Evolutionary conservation across 2,797 vertebrate genomes (phyloP), one percentile per base, ranked within the genome.

Genomic region (Picus viridis): DNA sequence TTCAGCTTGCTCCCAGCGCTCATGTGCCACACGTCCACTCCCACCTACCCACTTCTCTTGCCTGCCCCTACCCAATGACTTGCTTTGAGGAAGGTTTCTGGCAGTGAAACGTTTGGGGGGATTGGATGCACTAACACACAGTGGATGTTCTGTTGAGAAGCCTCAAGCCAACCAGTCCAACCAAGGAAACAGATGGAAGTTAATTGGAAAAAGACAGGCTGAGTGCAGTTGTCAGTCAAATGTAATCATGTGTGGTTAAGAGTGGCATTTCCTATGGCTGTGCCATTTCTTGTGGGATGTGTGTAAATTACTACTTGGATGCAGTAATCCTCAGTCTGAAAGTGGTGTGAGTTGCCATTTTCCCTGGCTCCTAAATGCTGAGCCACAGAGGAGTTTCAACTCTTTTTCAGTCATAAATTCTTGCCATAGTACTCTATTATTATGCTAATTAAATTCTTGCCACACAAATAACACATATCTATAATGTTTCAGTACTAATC

Each of bases 211-310:
- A 94, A 93, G 82, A 89, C 26, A 24, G 56, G 34, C 75, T 10
- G 7, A 91, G 62, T 49, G 53, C 56, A 87, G 56, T 83, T 83
- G 82, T 90, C 94, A 89, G 83, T 93, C 83, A 90, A 59, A 86
- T 74, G 34, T 65, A 92, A 76, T 76, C 84, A 67, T 80, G 0
- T 85, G 88, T 72, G 86, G 86, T 91, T 89, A 78, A 67, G 80
- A 94, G 84, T 83, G 90, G 84, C 92, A 83, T 96, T 95, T 93
- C 79, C 90, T 85, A 76, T 54, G 83, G 86, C 65, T 92, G 75
- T 91, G 70, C 88, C 73, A 59, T 93, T 94, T 94, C 93, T 89
- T 96, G 73, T 89, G 94, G 90, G 70, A 88, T 90, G 56, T 67
- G 57, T 94, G 86, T 94, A 75, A 96, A 94, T 92, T 95, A 73